These are phyloP conservation scores for Leptobrachium ailaonicum DNA, from an alignment of 2,113 vertebrate genomes.

Conservation along the genomic window DNA sequence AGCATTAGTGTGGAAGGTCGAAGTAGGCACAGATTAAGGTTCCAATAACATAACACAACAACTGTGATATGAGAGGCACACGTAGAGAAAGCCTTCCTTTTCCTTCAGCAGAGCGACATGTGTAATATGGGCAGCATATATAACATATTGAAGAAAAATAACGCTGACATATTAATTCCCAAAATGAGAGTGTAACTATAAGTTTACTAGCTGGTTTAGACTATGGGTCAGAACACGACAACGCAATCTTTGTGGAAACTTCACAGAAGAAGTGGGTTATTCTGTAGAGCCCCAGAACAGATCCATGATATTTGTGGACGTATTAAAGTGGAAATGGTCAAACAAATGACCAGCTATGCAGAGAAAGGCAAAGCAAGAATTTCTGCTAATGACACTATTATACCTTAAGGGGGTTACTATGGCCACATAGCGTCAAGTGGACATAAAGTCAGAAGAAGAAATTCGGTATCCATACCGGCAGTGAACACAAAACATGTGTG, in stretches of 20 bases:
- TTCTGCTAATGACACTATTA: slow-evolving; percentile 54
- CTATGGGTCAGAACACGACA: slow-evolving; percentile 54
- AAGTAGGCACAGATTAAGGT: slow-evolving; percentile 56
- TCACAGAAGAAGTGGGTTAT: slow-evolving; percentile 59
- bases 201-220: slow-evolving; percentile 49
- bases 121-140: slow-evolving; percentile 44
- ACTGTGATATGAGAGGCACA: slow-evolving; percentile 52
- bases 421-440: slow-evolving; percentile 54
- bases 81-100: slow-evolving; percentile 51
- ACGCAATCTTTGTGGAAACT: slow-evolving; percentile 47
- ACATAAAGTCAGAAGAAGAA: slow-evolving; percentile 57
- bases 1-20: slow-evolving; percentile 48
- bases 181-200: slow-evolving; percentile 18
- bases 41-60: slow-evolving; percentile 53
- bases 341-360: slow-evolving; percentile 46
- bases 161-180: slow-evolving; percentile 41
- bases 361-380: slow-evolving; percentile 46
- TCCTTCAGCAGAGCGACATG: slow-evolving; percentile 44
- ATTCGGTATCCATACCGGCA: slow-evolving; percentile 51
- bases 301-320: slow-evolving; percentile 24
- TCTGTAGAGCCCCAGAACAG: slow-evolving; percentile 41
- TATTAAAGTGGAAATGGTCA: slow-evolving; percentile 37
- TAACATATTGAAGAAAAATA: slow-evolving; percentile 42
- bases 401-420: slow-evolving; percentile 55
- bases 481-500: slow-evolving; percentile 47